Conservation (phyloP, 2,888 invertebrate genomes). For the Neoscelio sp. region DNA sequence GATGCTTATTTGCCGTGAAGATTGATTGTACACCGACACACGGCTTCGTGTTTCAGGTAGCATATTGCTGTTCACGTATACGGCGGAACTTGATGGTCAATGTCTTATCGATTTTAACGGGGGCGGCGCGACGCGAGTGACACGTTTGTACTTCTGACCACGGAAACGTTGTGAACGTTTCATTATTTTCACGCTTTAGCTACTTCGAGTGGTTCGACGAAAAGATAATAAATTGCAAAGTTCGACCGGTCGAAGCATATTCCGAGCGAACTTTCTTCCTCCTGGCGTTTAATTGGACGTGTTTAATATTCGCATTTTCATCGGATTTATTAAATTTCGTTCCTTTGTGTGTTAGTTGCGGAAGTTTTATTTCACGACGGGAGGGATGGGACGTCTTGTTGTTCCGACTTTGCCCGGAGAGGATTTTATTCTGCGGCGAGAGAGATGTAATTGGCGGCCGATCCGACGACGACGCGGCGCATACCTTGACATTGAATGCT, state of each 20-base stretch:
- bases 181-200: no score
- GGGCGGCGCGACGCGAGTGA: constrained; percentile 22
- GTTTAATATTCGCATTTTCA: constrained; percentile 35
- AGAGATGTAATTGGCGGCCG: constrained; percentile 60
- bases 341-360: constrained; percentile 33
- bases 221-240: no score
- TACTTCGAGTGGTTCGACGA: no score
- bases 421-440: constrained; percentile 16
- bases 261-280: no score
- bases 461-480: constrained; percentile 54
- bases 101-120: constrained; percentile 51
- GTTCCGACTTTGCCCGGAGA: constrained; percentile 55
- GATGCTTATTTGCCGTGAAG: constrained; percentile 44
- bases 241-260: no score
- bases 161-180: constrained; percentile 21
- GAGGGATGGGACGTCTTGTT: constrained; percentile 54
- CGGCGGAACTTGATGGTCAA: constrained; percentile 39
- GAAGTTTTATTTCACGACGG: constrained; percentile 54
- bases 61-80: constrained; percentile 37
- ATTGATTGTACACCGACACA: constrained; percentile 45
- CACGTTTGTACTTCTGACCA: constrained; percentile 33
- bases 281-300: constrained; percentile 26
- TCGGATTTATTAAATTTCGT: constrained; percentile 45
- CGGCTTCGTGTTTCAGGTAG: constrained; percentile 20
- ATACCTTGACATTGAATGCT: constrained; percentile 63